These are phyloP conservation scores for Tillus elongatus DNA, from an alignment of 2,888 invertebrate species.

Conservation along the genomic window DNA sequence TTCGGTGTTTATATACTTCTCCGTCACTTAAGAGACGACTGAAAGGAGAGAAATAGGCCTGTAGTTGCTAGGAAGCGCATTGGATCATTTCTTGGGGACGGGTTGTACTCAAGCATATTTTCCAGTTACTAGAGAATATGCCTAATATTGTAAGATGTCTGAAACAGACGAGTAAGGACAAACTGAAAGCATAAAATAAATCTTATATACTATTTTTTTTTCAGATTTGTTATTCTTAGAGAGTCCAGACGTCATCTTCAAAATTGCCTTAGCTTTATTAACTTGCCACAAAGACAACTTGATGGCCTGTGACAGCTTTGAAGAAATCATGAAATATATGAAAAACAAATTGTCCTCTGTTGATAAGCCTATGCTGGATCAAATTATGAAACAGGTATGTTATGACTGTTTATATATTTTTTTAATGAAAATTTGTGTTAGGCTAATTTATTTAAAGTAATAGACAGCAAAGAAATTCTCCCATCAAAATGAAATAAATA, in stretches of 20 bases:
- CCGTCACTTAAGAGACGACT: too few relatives aligned
- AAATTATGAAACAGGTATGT: conserved; percentile 70
- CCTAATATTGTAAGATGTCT: too few relatives aligned
- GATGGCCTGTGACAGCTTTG: conserved; percentile 79
- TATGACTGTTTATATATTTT: too few relatives aligned
- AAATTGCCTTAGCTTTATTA: conserved; percentile 76
- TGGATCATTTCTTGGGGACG: too few relatives aligned
- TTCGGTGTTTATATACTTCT: too few relatives aligned
- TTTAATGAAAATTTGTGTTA: neutral
- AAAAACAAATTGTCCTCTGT: conserved; percentile 71
- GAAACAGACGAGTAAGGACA: too few relatives aligned
- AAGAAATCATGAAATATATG: conserved; percentile 87
- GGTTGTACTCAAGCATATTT: too few relatives aligned
- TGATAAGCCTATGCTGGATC: conserved; percentile 58
- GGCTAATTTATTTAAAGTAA: too few relatives aligned
- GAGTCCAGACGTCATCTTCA: conserved; percentile 82
- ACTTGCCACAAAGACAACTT: conserved; percentile 78
- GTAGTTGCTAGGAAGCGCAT: too few relatives aligned
- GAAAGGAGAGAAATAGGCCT: too few relatives aligned
- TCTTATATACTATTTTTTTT: conserved; percentile 24
- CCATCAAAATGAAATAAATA: too few relatives aligned
- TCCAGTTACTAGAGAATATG: neutral
- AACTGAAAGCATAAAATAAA: neutral
- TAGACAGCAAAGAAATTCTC: too few relatives aligned
- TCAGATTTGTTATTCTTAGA: conserved; percentile 84